Conservation (phyloP, 2,888 invertebrate genomes). For the Leucophenga montana region DNA sequence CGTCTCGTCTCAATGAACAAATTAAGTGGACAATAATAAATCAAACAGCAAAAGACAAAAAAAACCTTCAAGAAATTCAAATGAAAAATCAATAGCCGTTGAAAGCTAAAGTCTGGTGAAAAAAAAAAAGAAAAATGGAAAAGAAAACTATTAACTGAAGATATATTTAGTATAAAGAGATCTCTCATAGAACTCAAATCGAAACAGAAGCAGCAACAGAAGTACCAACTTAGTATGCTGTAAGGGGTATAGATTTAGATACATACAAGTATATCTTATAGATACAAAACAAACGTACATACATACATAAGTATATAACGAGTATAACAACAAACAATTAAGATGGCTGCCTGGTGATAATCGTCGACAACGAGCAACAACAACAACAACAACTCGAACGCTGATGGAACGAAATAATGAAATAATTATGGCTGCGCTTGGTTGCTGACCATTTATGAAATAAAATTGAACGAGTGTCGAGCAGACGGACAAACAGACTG, state of each 20-base stretch:
- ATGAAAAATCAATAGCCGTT: slow-evolving; percentile 62
- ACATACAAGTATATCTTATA: not conserved
- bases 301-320: slow-evolving; percentile 34
- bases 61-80: slow-evolving; percentile 52
- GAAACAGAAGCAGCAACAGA: slow-evolving; percentile 15
- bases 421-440: slow-evolving; percentile 64
- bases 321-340: slow-evolving; percentile 68
- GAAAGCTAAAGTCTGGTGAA: too few species aligned
- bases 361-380: slow-evolving; percentile 53
- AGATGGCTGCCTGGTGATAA: slow-evolving; percentile 68
- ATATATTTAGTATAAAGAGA: not conserved
- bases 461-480: slow-evolving; percentile 33
- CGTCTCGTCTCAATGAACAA: slow-evolving; percentile 63
- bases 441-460: slow-evolving; percentile 52
- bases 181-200: not conserved
- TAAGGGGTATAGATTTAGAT: slow-evolving; percentile 11
- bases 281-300: slow-evolving; percentile 9
- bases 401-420: slow-evolving; percentile 66
- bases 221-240: slow-evolving; percentile 6
- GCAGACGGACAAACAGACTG: slow-evolving; percentile 27
- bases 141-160: slow-evolving; percentile 50
- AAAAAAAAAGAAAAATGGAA: slow-evolving; percentile 16
- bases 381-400: slow-evolving; percentile 34
- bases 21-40: slow-evolving; percentile 64
- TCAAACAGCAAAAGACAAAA: slow-evolving; percentile 41